Base-by-base conservation (phyloP, 1,140 invertebrate genomes). In the Holotrichia oblita region DNA sequence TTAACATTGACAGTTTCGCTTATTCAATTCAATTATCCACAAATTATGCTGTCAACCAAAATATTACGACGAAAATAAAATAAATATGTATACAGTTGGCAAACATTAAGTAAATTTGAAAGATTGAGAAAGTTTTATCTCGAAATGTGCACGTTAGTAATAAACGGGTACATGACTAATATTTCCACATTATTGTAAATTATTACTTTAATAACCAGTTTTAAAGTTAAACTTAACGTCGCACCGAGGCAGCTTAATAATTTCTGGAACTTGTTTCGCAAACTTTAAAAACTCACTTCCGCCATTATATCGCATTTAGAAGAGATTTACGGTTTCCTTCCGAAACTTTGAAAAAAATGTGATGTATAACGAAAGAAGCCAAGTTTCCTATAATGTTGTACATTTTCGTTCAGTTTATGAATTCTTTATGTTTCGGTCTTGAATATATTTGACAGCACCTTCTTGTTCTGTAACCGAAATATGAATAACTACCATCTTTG, bases 121-220 rank as follows among this genome's bases (percentile, higher is more conserved):
- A 69, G 22, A 69, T 69, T 17, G 27, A 69, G 61, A 69, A 34
- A 69, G 61, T 69, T 69, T 27, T 34, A 69, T 69, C 20, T 34
- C 20, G 17, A 64, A 69, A 24, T 7, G 0, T 69, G 22, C 22
- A 34, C 20, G 20, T 69, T 69, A 24, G 61, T 69, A 69, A 69
- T 34, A 27, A 69, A 69, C 22, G 61, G 12, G 61, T 69, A 69
- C 61, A 34, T 34, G 61, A 69, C 61, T 69, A 69, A 69, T 69
- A 69, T 27, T 24, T 69, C 12, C 22, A 69, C 61, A 10, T 69
- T 69, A 69, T 69, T 69, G 61, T 69, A 69, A 69, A 34, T 69
- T 69, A 69, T 69, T 69, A 69, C 61, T 69, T 69, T 69, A 69
- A 69, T 69, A 69, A 69, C 61, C 12, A 69, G 61, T 69, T 69